Evolutionary conservation across 1,140 invertebrate genomes (phyloP).

Genomic region (Drosophila sp.): DNA sequence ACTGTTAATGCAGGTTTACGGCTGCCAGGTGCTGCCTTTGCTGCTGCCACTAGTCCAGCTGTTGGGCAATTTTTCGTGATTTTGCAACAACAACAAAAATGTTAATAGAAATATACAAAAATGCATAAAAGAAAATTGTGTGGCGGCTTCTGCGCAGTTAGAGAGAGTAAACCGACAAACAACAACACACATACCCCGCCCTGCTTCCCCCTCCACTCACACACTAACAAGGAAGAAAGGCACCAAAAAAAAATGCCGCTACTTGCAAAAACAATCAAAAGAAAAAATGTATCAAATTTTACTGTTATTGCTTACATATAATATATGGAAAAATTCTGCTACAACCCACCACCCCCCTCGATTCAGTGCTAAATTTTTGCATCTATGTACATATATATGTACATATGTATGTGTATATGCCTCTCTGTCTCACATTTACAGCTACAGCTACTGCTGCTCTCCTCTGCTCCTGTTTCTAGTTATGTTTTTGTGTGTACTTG

Average conservation of each 20-base stretch:
- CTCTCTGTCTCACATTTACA: constrained; percentile 4
- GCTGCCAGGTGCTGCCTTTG: constrained; percentile 40
- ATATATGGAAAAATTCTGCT: not conserved
- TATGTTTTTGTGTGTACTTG: constrained; percentile 47
- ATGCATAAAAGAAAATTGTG: constrained; percentile 10
- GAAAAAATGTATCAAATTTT: constrained; percentile 2
- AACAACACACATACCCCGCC: constrained; percentile 6
- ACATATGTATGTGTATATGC: not conserved
- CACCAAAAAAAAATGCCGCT: constrained; percentile 10
- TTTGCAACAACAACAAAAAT: not conserved
- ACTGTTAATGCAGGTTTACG: constrained; percentile 32
- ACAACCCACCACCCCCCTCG: not conserved
- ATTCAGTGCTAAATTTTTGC: constrained; percentile 7
- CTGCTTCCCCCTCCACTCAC: not conserved
- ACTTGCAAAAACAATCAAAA: not conserved
- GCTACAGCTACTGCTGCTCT: constrained; percentile 29
- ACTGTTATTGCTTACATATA: not conserved
- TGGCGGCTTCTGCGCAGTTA: constrained; percentile 10
- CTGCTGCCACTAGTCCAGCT: constrained; percentile 35
- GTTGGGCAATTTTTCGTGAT: constrained; percentile 12
- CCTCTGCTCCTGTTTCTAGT: constrained; percentile 18
- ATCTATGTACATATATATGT: not conserved
- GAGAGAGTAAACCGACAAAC: constrained; percentile 5
- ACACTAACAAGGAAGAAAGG: not conserved
- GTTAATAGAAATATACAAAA: constrained; percentile 9